phyloP scores from a whole-genome alignment of 2,113 vertebrate genomes.

The Neogobius melanostomus region DNA sequence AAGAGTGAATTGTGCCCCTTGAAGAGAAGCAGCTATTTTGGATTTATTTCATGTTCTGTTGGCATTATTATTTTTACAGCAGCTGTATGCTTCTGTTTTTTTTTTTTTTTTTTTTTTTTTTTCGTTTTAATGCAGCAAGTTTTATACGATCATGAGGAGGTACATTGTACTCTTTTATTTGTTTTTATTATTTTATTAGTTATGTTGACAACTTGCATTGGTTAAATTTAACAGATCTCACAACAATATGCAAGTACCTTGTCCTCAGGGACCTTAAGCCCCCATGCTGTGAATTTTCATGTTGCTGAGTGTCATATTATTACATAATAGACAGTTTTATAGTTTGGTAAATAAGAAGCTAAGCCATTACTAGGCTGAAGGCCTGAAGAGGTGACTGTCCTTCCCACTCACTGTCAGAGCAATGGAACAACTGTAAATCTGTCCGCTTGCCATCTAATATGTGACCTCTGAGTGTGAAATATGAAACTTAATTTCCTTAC shows the following conservation, averaged over 20 bases:
- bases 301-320: neutral
- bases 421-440: conserved; percentile 1
- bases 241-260: neutral
- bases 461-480: neutral
- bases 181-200: no score
- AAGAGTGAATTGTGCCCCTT: neutral
- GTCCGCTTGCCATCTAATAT: neutral
- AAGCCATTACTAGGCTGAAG: conserved; percentile 1
- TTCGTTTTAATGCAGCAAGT: no score
- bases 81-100: no score
- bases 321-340: conserved; percentile 4
- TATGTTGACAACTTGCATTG: no score
- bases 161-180: no score
- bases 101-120: no score
- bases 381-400: neutral
- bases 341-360: neutral
- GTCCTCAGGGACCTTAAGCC: neutral
- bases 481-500: neutral
- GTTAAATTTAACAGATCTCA: no score
- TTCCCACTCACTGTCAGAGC: conserved; percentile 9
- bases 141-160: no score
- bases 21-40: neutral
- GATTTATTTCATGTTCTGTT: neutral
- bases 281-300: neutral
- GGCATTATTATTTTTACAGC: neutral